Evolutionary conservation across 2,113 vertebrate genomes (phyloP).

Genomic region (Halichoerus grypus): DNA sequence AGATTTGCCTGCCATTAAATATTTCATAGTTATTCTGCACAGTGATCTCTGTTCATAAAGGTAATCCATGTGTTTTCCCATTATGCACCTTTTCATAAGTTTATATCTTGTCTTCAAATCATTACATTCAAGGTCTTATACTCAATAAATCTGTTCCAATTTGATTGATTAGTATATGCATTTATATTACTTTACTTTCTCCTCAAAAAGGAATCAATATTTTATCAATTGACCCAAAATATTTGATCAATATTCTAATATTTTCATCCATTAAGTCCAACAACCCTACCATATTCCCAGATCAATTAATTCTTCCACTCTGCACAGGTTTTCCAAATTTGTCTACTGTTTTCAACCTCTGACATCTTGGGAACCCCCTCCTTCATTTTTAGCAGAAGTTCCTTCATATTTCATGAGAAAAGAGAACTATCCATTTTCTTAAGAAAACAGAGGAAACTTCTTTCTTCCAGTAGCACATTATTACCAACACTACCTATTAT

Average conservation of each 20-base stretch:
- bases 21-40: background rate
- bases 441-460: background rate
- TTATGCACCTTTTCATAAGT: background rate
- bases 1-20: background rate
- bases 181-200: background rate
- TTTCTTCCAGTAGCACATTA: background rate
- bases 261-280: background rate
- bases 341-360: background rate
- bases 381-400: background rate
- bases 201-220: background rate
- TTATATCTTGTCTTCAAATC: background rate
- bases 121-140: background rate
- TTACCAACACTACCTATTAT: background rate
- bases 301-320: background rate
- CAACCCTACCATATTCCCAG: background rate
- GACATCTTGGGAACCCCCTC: background rate
- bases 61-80: background rate
- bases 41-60: background rate
- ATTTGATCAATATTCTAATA: background rate
- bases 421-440: background rate
- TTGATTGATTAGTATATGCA: background rate
- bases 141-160: background rate
- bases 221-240: background rate
- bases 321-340: background rate
- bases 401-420: background rate